Percentiles rank a stretch among this genome's conserved stretches.
phyloP scores from a whole-genome alignment of 2,113 vertebrate genomes.

The Zosterops borbonicus region DNA sequence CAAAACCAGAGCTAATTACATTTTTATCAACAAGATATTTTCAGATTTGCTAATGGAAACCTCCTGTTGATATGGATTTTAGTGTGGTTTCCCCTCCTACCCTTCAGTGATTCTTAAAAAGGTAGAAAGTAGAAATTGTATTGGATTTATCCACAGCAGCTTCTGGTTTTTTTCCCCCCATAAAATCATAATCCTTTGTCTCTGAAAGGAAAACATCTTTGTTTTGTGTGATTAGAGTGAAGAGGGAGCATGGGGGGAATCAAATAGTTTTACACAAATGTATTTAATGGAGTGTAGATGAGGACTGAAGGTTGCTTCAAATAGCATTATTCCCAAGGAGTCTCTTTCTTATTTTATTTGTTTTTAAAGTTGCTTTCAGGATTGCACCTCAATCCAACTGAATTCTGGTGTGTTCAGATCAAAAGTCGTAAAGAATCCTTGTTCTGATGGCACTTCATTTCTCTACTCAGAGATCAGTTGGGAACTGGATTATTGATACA shows the following conservation, averaged over 20 bases:
- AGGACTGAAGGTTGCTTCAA: background rate
- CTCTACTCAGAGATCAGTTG: background rate
- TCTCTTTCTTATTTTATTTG: background rate
- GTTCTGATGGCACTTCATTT: background rate
- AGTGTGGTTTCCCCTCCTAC: background rate
- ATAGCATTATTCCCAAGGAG: background rate
- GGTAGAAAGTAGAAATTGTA: background rate
- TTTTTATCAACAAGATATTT: background rate
- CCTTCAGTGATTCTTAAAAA: background rate
- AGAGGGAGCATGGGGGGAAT: background rate
- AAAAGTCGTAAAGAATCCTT: background rate
- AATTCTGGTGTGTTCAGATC: background rate
- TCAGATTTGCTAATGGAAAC: constrained; percentile 11
- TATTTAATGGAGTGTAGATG: background rate
- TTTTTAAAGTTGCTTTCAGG: background rate
- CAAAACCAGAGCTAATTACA: background rate
- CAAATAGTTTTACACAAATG: background rate
- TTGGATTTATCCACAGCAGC: background rate
- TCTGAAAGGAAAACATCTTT: background rate
- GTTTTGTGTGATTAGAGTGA: background rate
- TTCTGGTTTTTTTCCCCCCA: accelerated
- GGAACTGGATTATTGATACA: background rate
- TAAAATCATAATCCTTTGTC: background rate
- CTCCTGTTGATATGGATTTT: background rate
- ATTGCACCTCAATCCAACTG: background rate